Base-by-base conservation (phyloP, 2,113 vertebrate species). In the Osmerus mordax region DNA sequence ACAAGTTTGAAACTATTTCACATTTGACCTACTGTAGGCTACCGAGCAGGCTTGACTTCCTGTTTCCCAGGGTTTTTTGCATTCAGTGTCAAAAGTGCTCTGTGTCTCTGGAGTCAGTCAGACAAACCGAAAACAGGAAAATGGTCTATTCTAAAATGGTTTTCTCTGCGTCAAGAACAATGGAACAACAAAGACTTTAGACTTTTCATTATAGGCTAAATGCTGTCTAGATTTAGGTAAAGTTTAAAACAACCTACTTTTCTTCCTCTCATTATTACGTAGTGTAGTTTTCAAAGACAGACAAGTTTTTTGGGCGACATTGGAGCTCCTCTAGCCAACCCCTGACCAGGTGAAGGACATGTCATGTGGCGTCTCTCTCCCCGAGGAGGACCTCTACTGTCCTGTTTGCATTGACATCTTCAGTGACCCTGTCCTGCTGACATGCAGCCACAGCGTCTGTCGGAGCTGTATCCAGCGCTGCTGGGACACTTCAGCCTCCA, bases 391-490 rank as follows among this genome's bases (percentile, higher is more conserved):
- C 65, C 89, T 91, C 16, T 87, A 71, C 0, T 92, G 92, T 61
- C 89, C 91, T 0, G 81, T 92, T 28, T 92, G 91, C 81, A 89
- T 80, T 36, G 91, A 91, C 68, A 71, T 84, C 71, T 85, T 83
- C 56, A 66, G 59, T 1, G 87, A 89, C 79, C 88, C 88, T 0
- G 86, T 92, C 29, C 74, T 91, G 76, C 78, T 91, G 74, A 64
- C 83, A 0, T 93, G 90, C 52, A 90, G 87, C 79, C 91, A 92
- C 86, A 88, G 88, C 71, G 89, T 91, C 77, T 92, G 87, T 74
- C 81, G 87, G 74, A 70, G 18, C 29, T 90, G 87, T 56, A 59
- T 90, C 72, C 87, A 83, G 77, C 71, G 61, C 41, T 89, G 78
- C 53, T 90, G 90, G 89, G 86, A 87, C 3, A 76, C 65, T 0